Evolutionary conservation across 2,797 vertebrate species (phyloP).

Genomic region (Otus scops): DNA sequence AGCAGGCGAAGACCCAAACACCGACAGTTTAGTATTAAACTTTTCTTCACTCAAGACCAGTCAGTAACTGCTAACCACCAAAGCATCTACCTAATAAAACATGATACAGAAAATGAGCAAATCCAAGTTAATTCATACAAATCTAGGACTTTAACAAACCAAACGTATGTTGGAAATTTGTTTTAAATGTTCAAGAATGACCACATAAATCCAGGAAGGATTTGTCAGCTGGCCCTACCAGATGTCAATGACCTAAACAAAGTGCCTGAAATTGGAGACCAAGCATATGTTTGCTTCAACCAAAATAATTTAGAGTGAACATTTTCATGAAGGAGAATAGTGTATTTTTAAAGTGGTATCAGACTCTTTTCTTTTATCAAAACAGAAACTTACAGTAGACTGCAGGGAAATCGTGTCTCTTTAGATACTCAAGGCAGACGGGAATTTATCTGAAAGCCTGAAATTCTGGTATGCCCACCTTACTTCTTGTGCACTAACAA

Average conservation of each 20-base stretch:
- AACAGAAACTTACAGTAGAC: not conserved
- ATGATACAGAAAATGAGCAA: not conserved
- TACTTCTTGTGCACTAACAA: not conserved
- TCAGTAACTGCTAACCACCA: not conserved
- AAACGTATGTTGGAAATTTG: not conserved
- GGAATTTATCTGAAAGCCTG: not conserved
- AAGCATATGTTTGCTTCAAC: not conserved
- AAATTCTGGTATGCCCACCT: not conserved
- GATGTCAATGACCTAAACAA: not conserved
- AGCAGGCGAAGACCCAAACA: not conserved
- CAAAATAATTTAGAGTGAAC: not conserved
- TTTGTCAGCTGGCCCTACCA: not conserved
- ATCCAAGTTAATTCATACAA: not conserved
- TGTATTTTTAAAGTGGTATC: not conserved
- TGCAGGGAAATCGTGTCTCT: not conserved
- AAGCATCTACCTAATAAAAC: not conserved
- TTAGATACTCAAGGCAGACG: not conserved
- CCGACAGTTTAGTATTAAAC: not conserved
- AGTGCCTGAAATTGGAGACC: not conserved
- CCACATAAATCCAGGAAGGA: not conserved
- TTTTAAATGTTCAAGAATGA: not conserved
- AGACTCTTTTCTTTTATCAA: not conserved
- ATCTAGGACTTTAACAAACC: not conserved
- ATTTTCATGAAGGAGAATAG: not conserved
- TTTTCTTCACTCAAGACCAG: not conserved